Conservation (phyloP, 2,888 invertebrate genomes). For the Teinopalpus imperialis region DNA sequence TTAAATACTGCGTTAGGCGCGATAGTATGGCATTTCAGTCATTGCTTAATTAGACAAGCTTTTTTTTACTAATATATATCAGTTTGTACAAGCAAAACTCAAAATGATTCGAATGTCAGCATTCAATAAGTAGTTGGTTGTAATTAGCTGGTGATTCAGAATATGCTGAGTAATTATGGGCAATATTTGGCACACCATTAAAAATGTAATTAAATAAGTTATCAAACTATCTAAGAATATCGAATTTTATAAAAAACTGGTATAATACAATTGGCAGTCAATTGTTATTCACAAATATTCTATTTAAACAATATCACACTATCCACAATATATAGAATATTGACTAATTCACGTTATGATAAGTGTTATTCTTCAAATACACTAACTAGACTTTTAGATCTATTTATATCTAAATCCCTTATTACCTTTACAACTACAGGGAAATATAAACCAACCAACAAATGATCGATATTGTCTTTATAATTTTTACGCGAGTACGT, state of each 20-base stretch:
- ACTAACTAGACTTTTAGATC: constrained; percentile 54
- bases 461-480: constrained; percentile 80
- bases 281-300: constrained; percentile 68
- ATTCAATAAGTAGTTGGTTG: constrained; percentile 46
- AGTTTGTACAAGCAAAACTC: constrained; percentile 42
- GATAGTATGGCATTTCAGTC: constrained; percentile 62
- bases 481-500: constrained; percentile 79
- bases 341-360: constrained; percentile 63
- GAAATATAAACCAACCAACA: too few relatives aligned
- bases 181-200: constrained; percentile 70
- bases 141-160: constrained; percentile 43
- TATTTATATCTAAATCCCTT: constrained; percentile 73
- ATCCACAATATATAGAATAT: constrained; percentile 59
- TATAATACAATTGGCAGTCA: constrained; percentile 78
- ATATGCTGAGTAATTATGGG: constrained; percentile 41
- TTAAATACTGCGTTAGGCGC: constrained; percentile 39
- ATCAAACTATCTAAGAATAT: constrained; percentile 75
- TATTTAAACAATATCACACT: constrained; percentile 75
- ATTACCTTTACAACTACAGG: constrained; percentile 56
- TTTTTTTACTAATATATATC: constrained; percentile 54
- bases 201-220: constrained; percentile 71
- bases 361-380: constrained; percentile 49
- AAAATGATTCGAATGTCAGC: constrained; percentile 35
- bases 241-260: constrained; percentile 74
- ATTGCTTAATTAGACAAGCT: constrained; percentile 66